These are phyloP conservation scores for Drosophila mayri DNA, from an alignment of 1,140 invertebrate genomes.

Conservation along the genomic window DNA sequence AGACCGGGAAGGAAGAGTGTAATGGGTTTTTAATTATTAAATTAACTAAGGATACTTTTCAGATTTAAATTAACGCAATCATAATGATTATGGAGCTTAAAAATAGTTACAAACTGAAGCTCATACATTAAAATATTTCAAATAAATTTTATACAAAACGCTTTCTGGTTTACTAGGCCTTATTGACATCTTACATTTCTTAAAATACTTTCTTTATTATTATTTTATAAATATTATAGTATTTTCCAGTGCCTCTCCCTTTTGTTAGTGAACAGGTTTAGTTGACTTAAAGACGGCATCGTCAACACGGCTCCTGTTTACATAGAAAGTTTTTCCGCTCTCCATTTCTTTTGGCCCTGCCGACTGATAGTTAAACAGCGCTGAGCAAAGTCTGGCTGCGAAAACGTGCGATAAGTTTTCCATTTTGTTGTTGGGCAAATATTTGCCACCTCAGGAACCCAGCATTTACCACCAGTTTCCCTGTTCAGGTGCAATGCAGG, in stretches of 20 bases:
- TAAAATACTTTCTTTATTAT: not conserved
- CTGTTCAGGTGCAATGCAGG: slow-evolving; percentile 10
- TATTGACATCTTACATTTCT: not conserved
- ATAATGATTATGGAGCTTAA: too few relatives aligned
- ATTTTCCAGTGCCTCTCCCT: slow-evolving; percentile 1
- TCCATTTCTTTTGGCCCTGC: slow-evolving; percentile 32
- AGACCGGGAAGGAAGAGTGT: not conserved
- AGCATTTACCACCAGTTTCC: slow-evolving; percentile 18
- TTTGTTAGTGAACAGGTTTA: slow-evolving; percentile 57
- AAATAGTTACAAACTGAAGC: too few relatives aligned
- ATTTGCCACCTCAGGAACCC: slow-evolving; percentile 45
- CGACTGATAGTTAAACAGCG: slow-evolving; percentile 63
- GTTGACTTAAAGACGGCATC: slow-evolving; percentile 62
- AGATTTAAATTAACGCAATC: too few relatives aligned
- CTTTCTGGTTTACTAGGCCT: too few relatives aligned
- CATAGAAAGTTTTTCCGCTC: slow-evolving; percentile 62
- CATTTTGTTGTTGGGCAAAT: slow-evolving; percentile 63
- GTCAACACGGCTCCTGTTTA: slow-evolving; percentile 54
- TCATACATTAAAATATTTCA: too few relatives aligned
- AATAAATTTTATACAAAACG: too few relatives aligned
- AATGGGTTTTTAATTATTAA: not conserved
- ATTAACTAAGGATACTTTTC: not conserved
- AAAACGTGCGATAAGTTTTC: slow-evolving; percentile 76
- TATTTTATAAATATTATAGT: not conserved
- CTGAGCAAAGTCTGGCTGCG: slow-evolving; percentile 69